Evolutionary conservation across 2,888 invertebrate species (phyloP).

Genomic region (Microctonus brassicae): DNA sequence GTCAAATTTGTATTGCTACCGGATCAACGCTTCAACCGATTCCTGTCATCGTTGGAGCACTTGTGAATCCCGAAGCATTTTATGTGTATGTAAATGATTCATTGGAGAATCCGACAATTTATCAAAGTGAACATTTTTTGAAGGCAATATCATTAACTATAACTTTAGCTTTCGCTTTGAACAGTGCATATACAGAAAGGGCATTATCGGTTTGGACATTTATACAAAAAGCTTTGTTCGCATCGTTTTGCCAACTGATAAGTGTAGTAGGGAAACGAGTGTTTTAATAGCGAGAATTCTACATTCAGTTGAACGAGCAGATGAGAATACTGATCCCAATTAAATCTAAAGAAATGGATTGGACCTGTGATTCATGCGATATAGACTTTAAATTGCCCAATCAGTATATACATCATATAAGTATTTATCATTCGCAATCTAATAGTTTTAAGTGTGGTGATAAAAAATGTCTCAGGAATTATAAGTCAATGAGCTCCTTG

Average conservation of each 20-base stretch:
- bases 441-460: background rate
- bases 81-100: slow-evolving; percentile 34
- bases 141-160: slow-evolving; percentile 12
- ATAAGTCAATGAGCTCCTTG: background rate
- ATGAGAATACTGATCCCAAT: background rate
- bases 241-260: slow-evolving; percentile 7
- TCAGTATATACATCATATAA: background rate
- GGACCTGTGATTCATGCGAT: background rate
- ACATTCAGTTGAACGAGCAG: background rate
- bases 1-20: background rate
- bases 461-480: background rate
- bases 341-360: background rate
- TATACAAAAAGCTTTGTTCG: slow-evolving; percentile 26
- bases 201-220: slow-evolving; percentile 17
- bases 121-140: slow-evolving; percentile 22
- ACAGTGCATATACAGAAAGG: slow-evolving; percentile 13
- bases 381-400: background rate
- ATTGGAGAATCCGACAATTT: too few species aligned
- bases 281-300: background rate
- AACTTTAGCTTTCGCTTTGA: slow-evolving; percentile 21
- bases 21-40: background rate
- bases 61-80: background rate
- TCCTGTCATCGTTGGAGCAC: background rate
- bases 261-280: slow-evolving; percentile 2
- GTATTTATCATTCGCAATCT: background rate